A percentile compares a stretch with the other conserved stretches of the same genome.
Evolutionary conservation across 2,888 invertebrate genomes (phyloP).

Genomic region (Drosophila greeni): DNA sequence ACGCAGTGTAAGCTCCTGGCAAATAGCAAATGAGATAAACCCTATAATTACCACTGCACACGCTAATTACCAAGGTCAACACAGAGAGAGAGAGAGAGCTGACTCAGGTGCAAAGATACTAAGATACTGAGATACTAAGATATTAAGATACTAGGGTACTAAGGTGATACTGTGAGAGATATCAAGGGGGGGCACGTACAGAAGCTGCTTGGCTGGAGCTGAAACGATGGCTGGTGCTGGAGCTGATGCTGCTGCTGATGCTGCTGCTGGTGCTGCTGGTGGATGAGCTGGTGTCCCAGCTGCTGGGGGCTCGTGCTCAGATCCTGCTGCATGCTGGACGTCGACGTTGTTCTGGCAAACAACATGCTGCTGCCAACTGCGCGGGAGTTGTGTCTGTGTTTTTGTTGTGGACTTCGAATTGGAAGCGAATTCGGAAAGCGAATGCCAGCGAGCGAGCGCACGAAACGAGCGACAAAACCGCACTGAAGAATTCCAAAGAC

Average conservation of each 20-base stretch:
- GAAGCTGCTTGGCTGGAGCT: conserved; percentile 51
- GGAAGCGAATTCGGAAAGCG: conserved; percentile 7
- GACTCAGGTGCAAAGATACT: conserved; percentile 5
- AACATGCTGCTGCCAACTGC: conserved; percentile 61
- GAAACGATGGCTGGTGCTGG: conserved; percentile 51
- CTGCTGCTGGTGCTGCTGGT: conserved; percentile 33
- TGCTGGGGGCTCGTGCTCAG: conserved; percentile 21
- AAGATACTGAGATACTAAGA: conserved; percentile 1
- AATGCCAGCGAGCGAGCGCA: conserved; percentile 58
- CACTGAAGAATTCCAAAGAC: conserved; percentile 66
- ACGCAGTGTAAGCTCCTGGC: conserved; percentile 45
- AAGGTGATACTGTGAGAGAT: conserved; percentile 2
- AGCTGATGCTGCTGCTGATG: conserved; percentile 39
- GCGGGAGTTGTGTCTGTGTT: conserved; percentile 15
- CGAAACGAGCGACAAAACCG: conserved; percentile 68
- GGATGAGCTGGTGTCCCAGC: conserved; percentile 16
- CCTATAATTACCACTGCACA: conserved; percentile 37
- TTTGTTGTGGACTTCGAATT: not conserved
- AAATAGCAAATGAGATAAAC: conserved; percentile 48
- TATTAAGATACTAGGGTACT: conserved; percentile 2
- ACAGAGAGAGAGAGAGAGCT: not conserved
- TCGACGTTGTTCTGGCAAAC: conserved; percentile 60
- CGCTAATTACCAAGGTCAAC: conserved; percentile 38
- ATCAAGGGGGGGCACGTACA: conserved; percentile 50
- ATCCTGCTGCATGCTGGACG: conserved; percentile 52